These are phyloP conservation scores for Zaprionus ornatus DNA, from an alignment of 1,140 invertebrate genomes.

Conservation along the genomic window DNA sequence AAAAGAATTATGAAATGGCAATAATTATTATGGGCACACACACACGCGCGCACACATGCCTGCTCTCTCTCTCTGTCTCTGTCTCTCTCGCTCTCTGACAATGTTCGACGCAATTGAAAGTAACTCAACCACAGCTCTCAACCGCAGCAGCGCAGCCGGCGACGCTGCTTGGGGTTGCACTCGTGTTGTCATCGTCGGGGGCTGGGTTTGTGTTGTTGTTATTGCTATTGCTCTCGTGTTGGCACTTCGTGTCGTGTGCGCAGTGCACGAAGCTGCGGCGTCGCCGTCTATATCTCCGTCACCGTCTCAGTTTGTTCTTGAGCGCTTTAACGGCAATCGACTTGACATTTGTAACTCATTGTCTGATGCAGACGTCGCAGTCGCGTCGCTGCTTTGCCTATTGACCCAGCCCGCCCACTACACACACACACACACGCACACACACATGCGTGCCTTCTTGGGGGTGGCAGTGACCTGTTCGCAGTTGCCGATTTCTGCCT, in stretches of 20 bases:
- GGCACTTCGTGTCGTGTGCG: neutral
- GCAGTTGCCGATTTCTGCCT: constrained; percentile 27
- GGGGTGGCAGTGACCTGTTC: constrained; percentile 32
- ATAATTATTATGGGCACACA: constrained; percentile 39
- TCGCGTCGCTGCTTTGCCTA: neutral
- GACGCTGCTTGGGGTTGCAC: constrained; percentile 5
- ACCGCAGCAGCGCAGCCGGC: constrained; percentile 12
- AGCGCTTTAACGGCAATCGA: constrained; percentile 51
- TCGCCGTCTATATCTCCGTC: neutral
- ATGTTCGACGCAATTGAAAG: constrained; percentile 4
- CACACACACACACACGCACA: neutral
- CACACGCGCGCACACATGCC: constrained; percentile 3
- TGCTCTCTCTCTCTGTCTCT: neutral
- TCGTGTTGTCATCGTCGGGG: constrained; percentile 16
- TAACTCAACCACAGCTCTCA: constrained; percentile 32
- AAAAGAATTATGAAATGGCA: constrained; percentile 40
- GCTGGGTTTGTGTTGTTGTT: constrained; percentile 17
- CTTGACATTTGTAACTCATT: constrained; percentile 52
- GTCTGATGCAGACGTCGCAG: constrained; percentile 10
- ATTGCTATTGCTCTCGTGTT: neutral
- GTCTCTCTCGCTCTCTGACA: neutral
- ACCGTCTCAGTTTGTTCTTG: constrained; percentile 32
- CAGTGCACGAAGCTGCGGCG: neutral
- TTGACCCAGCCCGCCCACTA: constrained; percentile 38
- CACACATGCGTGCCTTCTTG: constrained; percentile 8